Base-by-base conservation (phyloP, 2,888 invertebrate species). In the Arrhopalites spinosus region DNA sequence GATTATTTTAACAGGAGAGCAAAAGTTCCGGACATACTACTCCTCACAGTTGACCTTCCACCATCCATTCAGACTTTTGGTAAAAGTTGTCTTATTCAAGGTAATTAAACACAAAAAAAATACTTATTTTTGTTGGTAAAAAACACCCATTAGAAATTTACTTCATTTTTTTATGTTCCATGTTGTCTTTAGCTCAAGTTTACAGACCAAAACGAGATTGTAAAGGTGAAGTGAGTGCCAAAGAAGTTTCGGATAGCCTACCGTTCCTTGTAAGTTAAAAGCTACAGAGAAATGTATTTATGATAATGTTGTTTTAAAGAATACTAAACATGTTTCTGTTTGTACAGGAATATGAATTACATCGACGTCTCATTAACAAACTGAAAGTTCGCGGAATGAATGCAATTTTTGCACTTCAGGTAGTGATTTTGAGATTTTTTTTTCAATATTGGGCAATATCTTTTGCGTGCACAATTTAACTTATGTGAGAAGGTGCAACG, bases 331-430 rank as follows among this genome's bases (percentile, higher is more conserved):
- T n/a, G n/a, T n/a, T n/a, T n/a, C n/a, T n/a, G n/a, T n/a, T n/a
- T n/a, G n/a, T n/a, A n/a, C n/a, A n/a, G 73, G 98, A 98, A 86
- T 98, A 97, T 85, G 97, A 98, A 85, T 87, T 98, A 66, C 96
- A 98, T 86, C 91, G 94, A 77, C 89, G 96, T 81, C 87, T 98
- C 50, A 89, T 96, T 1, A 95, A 95, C 84, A 97, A 96, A 85
- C 87, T 98, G 1, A 91, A 93, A 86, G 93, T 96, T 80, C 94
- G 94, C 86, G 96, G 96, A 8, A 96, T 97, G 90, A 98, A 98
- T 87, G 93, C 95, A 3, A 88, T 97, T 73, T 97, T 97, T 86
- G 93, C 94, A 0, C 88, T 98, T 8, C 91, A 91, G 84, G 88
- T 90, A 78, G n/a, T n/a, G n/a, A n/a, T 86, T 27, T 66, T 30